Base-by-base conservation (phyloP, 2,113 vertebrate species). In the Cavia aperea region DNA sequence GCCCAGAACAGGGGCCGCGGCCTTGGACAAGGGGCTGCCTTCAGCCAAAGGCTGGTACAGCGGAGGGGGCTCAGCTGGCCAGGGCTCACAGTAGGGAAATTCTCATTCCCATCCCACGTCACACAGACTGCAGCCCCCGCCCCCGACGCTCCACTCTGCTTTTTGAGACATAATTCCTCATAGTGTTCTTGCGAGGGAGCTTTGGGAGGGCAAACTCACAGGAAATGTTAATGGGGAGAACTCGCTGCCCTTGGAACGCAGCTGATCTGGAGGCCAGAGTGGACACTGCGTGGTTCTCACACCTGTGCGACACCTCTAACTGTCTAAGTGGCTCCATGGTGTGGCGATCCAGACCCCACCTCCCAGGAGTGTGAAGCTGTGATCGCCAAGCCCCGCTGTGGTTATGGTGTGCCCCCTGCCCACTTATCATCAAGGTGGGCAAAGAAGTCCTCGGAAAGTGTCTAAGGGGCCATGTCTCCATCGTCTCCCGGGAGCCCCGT, bases 201-300 rank as follows among this genome's bases (percentile, higher is more conserved):
- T 19, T 49, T 56, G 24, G n/a, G 23, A 39, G 54, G 15, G 78
- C 56, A 43, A 13, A 19, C 66, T n/a, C n/a, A 4, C 4, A 2
- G 4, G 36, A 56, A 46, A 13, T 0, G 0, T 10, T 1, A 5
- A 12, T 1, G 33, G n/a, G 62, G 12, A 31, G 24, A 36, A 7
- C 33, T 2, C 0, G 9, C n/a, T 2, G 29, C 36, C 60, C 19
- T 1, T 1, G 3, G 5, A 2, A 19, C 9, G 10, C 19, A 0
- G 39, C 66, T 11, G 60, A 13, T 1, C 39, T 31, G 2, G 39
- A 78, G 2, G 15, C 51, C 16, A 13, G 0, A 1, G 4, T 4
- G 0, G 36, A 13, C 26, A 0, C 31, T 2, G 21, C 8, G 31
- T 1, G 46, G 19, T 18, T 63, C 43, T 54, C 7, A 5, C 60